These are phyloP conservation scores for Euclidia mi DNA, from an alignment of 2,888 invertebrate species.

Conservation along the genomic window DNA sequence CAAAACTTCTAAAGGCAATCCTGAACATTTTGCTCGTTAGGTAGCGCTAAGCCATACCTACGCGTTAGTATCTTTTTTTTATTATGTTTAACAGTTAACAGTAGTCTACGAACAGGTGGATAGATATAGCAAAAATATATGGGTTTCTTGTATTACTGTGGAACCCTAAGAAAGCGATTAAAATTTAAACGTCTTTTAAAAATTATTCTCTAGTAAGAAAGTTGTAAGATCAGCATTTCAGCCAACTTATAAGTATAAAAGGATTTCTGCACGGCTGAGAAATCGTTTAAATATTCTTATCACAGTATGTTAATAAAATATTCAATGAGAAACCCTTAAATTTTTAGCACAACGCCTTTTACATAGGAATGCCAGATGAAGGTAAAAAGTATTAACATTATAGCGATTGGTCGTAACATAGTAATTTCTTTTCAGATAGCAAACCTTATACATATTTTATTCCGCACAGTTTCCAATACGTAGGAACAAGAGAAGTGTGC, in stretches of 20 bases:
- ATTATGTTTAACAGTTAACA: no score
- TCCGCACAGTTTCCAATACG: not conserved
- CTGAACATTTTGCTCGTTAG: no score
- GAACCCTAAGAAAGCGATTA: constrained; percentile 54
- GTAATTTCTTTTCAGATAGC: constrained; percentile 1
- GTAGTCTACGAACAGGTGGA: no score
- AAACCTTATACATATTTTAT: not conserved
- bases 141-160: no score
- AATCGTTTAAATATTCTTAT: constrained; percentile 71
- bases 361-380: constrained; percentile 19
- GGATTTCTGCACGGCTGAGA: constrained; percentile 58
- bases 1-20: no score
- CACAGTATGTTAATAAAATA: constrained; percentile 72
- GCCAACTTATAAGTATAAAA: constrained; percentile 66
- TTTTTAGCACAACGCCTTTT: constrained; percentile 56
- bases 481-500: not conserved
- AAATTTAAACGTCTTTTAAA: constrained; percentile 47
- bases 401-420: not conserved
- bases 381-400: constrained; percentile 23
- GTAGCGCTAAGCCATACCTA: no score
- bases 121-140: no score
- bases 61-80: no score
- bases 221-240: constrained; percentile 66
- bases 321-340: constrained; percentile 65
- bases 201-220: constrained; percentile 46